Conservation (phyloP, 2,888 invertebrate genomes). For the Eilema depressum region DNA sequence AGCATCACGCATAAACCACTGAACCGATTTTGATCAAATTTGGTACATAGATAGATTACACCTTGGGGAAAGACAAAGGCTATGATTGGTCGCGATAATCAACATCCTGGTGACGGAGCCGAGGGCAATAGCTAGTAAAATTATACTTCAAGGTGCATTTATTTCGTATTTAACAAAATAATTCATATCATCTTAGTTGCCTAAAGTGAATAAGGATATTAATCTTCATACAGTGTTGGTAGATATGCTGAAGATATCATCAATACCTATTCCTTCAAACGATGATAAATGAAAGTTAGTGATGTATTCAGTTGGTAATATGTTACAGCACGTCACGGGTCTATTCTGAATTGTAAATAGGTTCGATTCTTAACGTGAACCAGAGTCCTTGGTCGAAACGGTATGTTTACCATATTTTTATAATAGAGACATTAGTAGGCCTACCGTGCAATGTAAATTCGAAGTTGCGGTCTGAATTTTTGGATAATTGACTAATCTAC, state of each 20-base stretch:
- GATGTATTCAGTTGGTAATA: conserved; percentile 13
- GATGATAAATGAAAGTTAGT: conserved; percentile 25
- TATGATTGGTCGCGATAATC: no score
- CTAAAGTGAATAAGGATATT: not conserved
- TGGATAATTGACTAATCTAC: not conserved
- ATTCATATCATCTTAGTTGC: not conserved
- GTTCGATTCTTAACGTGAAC: not conserved
- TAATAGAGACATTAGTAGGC: not conserved
- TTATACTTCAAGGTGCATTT: not conserved
- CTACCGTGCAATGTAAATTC: not conserved
- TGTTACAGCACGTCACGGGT: conserved; percentile 18
- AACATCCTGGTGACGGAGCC: no score
- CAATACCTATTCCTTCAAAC: conserved; percentile 33
- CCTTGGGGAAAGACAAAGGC: no score
- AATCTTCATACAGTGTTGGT: conserved; percentile 15
- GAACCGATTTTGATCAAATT: no score
- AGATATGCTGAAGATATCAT: conserved; percentile 24
- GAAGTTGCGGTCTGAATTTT: not conserved
- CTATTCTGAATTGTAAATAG: not conserved
- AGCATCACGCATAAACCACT: no score
- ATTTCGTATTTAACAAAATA: not conserved
- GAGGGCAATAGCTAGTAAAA: no score
- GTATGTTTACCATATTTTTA: not conserved
- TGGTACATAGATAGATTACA: no score
- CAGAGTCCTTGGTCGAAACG: not conserved